Conservation (phyloP, 2,888 invertebrate species). For the Peribatodes rhomboidaria region DNA sequence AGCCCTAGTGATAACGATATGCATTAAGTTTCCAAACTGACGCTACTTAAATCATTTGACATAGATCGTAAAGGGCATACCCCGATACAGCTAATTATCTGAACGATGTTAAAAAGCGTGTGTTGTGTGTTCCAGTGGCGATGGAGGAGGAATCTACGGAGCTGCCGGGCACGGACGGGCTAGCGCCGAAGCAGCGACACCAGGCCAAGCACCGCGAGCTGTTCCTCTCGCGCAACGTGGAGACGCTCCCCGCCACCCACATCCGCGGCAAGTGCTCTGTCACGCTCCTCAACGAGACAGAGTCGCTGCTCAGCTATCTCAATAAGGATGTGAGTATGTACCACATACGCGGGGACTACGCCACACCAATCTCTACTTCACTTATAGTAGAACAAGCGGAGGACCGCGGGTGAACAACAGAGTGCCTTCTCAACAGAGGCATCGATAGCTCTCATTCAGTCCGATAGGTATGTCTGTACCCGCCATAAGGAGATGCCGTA, state of each 20-base stretch:
- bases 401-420: no score
- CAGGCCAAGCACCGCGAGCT: slow-evolving; percentile 99
- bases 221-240: slow-evolving; percentile 98
- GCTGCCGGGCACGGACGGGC: slow-evolving; percentile 87
- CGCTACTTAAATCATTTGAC: neutral
- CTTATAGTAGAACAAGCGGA: neutral
- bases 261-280: slow-evolving; percentile 99
- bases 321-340: slow-evolving; percentile 95
- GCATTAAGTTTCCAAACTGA: no score
- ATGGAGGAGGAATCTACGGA: slow-evolving; percentile 89
- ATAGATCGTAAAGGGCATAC: neutral
- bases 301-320: slow-evolving; percentile 98
- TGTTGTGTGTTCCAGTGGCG: slow-evolving; percentile 83
- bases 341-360: slow-evolving; percentile 53
- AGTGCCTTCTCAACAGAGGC: no score
- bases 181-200: slow-evolving; percentile 95
- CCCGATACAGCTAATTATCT: no score
- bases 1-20: no score
- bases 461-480: no score
- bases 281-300: slow-evolving; percentile 99
- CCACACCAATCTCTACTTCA: neutral
- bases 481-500: no score
- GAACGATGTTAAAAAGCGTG: neutral
- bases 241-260: slow-evolving; percentile 99
- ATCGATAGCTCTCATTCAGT: no score